A percentile compares a stretch with the other conserved stretches of the same genome.
Evolutionary conservation across 2,113 vertebrate genomes (phyloP).

Genomic region (Leiothrix lutea): DNA sequence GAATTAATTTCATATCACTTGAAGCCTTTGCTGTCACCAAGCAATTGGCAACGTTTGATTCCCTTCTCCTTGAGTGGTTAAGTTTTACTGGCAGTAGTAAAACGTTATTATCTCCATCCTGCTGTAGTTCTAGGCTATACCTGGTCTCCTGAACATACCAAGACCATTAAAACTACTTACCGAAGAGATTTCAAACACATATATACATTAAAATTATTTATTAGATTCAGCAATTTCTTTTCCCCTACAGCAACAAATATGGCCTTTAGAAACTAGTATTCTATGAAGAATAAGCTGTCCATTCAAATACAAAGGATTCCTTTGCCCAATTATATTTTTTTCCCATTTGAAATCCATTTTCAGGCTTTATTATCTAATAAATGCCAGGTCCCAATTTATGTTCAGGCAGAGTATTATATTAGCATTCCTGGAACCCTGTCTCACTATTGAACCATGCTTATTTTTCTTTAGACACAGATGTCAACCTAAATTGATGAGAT

Average conservation of each 20-base stretch:
- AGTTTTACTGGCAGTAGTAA: constrained; percentile 6
- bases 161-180: neutral
- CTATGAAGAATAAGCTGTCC: neutral
- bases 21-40: neutral
- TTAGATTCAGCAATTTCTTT: neutral
- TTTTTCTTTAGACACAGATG: constrained; percentile 2
- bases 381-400: neutral
- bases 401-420: neutral
- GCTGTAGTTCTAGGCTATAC: neutral
- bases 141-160: neutral
- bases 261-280: neutral
- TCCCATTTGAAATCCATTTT: neutral
- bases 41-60: neutral
- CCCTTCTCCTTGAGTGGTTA: neutral
- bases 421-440: neutral
- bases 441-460: neutral
- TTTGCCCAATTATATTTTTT: neutral
- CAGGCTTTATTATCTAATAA: neutral
- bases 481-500: neutral
- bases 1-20: neutral
- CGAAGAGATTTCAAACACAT: neutral
- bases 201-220: neutral
- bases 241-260: neutral
- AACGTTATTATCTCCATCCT: neutral
- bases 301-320: neutral